A percentile compares a stretch with the other conserved stretches of the same genome.
These are phyloP conservation scores for Coracias cyanogaster DNA, from an alignment of 2,797 vertebrate species.

Conservation along the genomic window DNA sequence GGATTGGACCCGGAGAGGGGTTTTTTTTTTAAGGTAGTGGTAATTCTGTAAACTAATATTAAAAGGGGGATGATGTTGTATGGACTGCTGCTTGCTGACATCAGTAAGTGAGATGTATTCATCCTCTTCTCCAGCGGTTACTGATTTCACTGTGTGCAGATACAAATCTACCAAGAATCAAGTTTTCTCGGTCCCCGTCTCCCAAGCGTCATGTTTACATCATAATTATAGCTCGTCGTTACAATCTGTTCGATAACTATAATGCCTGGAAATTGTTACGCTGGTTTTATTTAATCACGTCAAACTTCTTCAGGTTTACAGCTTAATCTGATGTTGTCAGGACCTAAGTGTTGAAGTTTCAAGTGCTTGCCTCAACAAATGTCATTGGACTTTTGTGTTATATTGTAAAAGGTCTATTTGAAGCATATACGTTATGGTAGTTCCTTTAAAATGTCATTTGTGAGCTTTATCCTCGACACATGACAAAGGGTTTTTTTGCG, in stretches of 20 bases:
- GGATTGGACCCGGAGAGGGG: neutral
- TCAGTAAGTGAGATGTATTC: neutral
- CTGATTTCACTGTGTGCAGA: constrained; percentile 17
- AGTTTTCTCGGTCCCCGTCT: constrained; percentile 17
- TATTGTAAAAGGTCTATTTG: constrained; percentile 35
- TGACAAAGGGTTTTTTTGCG: neutral
- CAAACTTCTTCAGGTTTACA: constrained; percentile 55
- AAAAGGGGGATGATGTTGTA: neutral
- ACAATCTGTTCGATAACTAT: constrained; percentile 34
- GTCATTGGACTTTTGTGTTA: constrained; percentile 50
- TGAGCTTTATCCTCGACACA: constrained; percentile 21
- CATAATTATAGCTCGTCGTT: constrained; percentile 7
- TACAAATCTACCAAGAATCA: constrained; percentile 15
- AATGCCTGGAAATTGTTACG: constrained; percentile 24
- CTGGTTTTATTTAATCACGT: constrained; percentile 46
- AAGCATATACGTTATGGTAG: constrained; percentile 39
- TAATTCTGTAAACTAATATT: neutral
- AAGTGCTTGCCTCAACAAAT: constrained; percentile 51
- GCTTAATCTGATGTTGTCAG: constrained; percentile 48
- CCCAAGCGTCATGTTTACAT: constrained; percentile 56
- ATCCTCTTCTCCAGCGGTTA: neutral
- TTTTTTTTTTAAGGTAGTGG: neutral
- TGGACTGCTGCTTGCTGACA: neutral
- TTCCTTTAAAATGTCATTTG: constrained; percentile 48
- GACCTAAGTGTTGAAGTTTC: constrained; percentile 42